These are phyloP conservation scores for Acropora tenuis DNA, from an alignment of 64 coral and sea anemone genomes.

Conservation along the genomic window DNA sequence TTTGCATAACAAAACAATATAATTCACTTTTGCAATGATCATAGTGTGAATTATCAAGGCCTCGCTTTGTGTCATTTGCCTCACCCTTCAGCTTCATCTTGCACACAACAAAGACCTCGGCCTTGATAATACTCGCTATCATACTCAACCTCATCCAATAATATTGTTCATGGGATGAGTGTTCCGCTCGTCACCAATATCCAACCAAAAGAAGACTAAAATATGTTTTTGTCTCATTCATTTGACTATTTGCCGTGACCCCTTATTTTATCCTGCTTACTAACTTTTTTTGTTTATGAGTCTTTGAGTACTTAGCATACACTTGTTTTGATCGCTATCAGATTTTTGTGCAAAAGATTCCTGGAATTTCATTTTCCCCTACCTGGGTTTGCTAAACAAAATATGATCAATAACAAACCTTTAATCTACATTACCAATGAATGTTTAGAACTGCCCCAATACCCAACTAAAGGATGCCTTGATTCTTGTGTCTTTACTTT, in stretches of 20 bases:
- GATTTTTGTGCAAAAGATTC: not conserved
- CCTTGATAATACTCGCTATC: not conserved
- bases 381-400: not conserved
- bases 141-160: not conserved
- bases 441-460: not conserved
- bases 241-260: not conserved
- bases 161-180: not conserved
- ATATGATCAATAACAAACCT: not conserved
- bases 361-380: not conserved
- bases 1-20: not conserved
- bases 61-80: not conserved
- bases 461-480: not conserved
- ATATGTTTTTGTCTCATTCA: not conserved
- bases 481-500: not conserved
- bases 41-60: not conserved
- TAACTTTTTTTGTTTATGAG: not conserved
- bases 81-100: not conserved
- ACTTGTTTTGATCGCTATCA: not conserved
- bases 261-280: not conserved
- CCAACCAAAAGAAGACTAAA: not conserved
- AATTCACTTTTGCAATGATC: not conserved
- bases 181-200: not conserved
- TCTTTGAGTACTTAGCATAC: not conserved
- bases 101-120: not conserved
- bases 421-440: not conserved